phyloP scores from a whole-genome alignment of 1,140 invertebrate genomes.

The Aphelinus atriplicis region DNA sequence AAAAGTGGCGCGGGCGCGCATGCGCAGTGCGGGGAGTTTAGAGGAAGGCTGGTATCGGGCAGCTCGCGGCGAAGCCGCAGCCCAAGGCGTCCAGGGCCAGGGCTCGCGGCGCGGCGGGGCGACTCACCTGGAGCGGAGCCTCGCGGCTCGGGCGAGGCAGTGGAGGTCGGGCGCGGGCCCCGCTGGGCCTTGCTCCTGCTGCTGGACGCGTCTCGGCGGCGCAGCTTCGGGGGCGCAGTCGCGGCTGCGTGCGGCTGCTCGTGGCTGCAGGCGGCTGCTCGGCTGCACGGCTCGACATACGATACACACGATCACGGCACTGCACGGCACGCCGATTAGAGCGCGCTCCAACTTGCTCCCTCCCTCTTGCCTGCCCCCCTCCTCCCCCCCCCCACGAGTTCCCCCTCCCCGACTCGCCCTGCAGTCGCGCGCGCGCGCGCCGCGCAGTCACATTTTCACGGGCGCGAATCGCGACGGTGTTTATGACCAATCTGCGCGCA shows the following conservation, averaged over 20 bases:
- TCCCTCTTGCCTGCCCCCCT: background rate
- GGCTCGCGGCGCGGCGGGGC: too few relatives aligned
- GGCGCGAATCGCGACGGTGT: too few relatives aligned
- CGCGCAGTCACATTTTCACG: too few relatives aligned
- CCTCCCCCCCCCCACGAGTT: too few relatives aligned
- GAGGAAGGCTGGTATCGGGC: constrained; percentile 11
- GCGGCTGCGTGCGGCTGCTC: constrained; percentile 3
- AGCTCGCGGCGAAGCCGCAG: constrained; percentile 12
- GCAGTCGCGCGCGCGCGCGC: too few relatives aligned
- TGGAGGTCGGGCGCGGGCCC: background rate
- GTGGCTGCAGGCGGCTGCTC: constrained; percentile 15
- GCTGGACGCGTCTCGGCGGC: background rate
- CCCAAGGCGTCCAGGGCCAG: background rate
- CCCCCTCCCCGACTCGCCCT: too few relatives aligned
- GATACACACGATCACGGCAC: constrained; percentile 3
- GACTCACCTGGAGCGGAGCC: background rate
- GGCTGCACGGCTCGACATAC: background rate
- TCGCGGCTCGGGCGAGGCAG: background rate
- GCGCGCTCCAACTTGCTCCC: background rate
- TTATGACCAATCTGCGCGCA: too few relatives aligned
- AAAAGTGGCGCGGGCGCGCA: constrained; percentile 53
- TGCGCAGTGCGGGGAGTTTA: constrained; percentile 49
- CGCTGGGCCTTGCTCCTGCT: background rate
- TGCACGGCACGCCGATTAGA: constrained; percentile 13
- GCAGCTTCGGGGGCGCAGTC: background rate